Base-by-base conservation (phyloP, 2,888 invertebrate species). In the Cremastinae sp. region DNA sequence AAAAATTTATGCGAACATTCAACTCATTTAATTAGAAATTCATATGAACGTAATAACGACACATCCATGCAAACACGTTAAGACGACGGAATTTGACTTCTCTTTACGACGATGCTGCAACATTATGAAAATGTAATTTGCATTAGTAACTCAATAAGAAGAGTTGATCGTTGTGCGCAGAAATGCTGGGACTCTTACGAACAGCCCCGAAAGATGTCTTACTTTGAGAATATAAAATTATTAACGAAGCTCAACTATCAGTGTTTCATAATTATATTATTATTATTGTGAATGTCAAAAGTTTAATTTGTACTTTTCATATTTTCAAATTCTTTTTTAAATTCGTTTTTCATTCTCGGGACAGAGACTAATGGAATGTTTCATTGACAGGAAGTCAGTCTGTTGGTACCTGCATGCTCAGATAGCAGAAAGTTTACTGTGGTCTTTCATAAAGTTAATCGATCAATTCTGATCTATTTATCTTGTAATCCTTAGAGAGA, bases 141-240 rank as follows among this genome's bases (percentile, higher is more conserved):
- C 78, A 78, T 78, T 51, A 75, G 58, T 66, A 74, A 56, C 54
- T 12, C 56, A 69, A 71, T 71, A 59, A 43, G 61, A 61, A 38
- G 59, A 34, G 9, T 47, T 16, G 12, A 38, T 10, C 47, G 54
- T 7, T 45, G 65, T 54, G 36, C 41, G 53, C 4, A 22, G 36
- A 47, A 22, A 16, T 45, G 45, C 18, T 58, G 12, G 38, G 28
- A 41, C n/a, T n/a, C n/a, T n/a, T n/a, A n/a, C n/a, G 28, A 66
- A 45, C 16, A n/a, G n/a, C n/a, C n/a, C n/a, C n/a, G n/a, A n/a
- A n/a, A n/a, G n/a, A n/a, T n/a, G n/a, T n/a, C n/a, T n/a, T n/a
- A n/a, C n/a, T n/a, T n/a, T n/a, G 59, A 69, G 77, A 69, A 47
- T 72, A 80, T 78, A 66, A 68, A 71, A 51, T 64, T 79, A 78